Evolutionary conservation across 2,113 vertebrate genomes (phyloP).

Genomic region (Neotragus pygmaeus): DNA sequence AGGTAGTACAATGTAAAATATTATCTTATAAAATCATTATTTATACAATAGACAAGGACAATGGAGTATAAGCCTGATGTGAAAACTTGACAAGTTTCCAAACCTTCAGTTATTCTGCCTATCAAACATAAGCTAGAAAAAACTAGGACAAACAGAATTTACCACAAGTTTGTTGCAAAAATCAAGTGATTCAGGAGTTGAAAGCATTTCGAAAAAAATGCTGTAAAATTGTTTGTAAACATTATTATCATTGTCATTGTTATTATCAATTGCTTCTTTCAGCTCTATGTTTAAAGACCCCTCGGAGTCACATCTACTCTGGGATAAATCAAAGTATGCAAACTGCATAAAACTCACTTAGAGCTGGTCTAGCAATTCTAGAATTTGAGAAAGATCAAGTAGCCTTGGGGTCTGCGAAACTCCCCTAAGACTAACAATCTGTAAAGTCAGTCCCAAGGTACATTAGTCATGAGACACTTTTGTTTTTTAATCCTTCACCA

Average conservation of each 20-base stretch:
- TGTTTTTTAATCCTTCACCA: not conserved
- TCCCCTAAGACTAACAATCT: not conserved
- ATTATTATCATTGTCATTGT: not conserved
- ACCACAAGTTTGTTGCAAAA: not conserved
- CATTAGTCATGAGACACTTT: not conserved
- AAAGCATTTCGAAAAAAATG: not conserved
- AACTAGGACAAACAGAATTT: not conserved
- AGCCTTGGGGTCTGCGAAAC: not conserved
- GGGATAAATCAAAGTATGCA: not conserved
- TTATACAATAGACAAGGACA: not conserved
- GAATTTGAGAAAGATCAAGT: not conserved
- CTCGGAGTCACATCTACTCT: not conserved
- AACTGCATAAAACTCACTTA: not conserved
- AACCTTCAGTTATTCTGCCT: not conserved
- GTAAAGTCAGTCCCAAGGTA: not conserved
- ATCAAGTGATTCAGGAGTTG: not conserved
- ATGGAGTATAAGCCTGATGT: not conserved
- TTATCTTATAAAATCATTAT: not conserved
- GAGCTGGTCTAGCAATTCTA: not conserved
- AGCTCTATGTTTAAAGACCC: not conserved
- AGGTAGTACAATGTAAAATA: not conserved
- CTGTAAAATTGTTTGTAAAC: not conserved
- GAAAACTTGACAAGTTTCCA: not conserved
- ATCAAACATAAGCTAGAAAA: not conserved
- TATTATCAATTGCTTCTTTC: not conserved